Evolutionary conservation across 2,113 vertebrate genomes (phyloP).

Genomic region (Gallinago jamesoni): DNA sequence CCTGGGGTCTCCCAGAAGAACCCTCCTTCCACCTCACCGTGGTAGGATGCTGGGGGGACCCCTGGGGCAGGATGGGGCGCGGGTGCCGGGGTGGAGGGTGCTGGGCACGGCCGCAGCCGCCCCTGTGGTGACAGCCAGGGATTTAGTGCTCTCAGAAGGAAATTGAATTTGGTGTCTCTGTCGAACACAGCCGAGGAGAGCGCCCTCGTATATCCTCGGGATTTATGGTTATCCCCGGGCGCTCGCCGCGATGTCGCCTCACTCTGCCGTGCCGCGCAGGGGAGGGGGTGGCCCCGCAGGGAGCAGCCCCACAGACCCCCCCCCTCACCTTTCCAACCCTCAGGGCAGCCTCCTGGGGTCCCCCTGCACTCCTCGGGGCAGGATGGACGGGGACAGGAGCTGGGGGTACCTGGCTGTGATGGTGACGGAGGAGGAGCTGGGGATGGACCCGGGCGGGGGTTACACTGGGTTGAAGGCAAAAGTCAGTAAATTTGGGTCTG

Average conservation of each 20-base stretch:
- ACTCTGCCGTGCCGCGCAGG: fast-evolving
- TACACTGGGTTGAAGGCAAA: not conserved
- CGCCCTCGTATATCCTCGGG: conserved; percentile 63
- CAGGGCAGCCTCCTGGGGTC: fast-evolving
- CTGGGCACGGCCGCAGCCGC: fast-evolving
- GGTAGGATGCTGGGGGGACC: not conserved
- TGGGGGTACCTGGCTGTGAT: fast-evolving
- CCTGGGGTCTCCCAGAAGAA: not conserved
- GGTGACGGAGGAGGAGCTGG: fast-evolving
- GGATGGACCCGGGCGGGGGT: not conserved
- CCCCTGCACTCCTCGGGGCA: fast-evolving
- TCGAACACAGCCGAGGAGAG: conserved; percentile 54
- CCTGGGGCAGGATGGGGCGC: fast-evolving
- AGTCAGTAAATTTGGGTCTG: not conserved
- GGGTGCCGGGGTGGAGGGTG: fast-evolving
- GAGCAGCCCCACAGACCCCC: not conserved
- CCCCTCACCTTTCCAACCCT: no score
- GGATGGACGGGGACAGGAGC: fast-evolving
- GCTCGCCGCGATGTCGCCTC: fast-evolving
- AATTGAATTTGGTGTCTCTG: conserved; percentile 77
- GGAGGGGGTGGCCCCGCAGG: fast-evolving
- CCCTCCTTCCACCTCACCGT: not conserved
- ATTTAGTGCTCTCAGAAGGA: conserved; percentile 72
- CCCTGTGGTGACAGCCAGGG: not conserved
- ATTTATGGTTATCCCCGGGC: conserved; percentile 58